phyloP scores from a whole-genome alignment of 2,113 vertebrate genomes.

The Thalassarche chlororhynchos region DNA sequence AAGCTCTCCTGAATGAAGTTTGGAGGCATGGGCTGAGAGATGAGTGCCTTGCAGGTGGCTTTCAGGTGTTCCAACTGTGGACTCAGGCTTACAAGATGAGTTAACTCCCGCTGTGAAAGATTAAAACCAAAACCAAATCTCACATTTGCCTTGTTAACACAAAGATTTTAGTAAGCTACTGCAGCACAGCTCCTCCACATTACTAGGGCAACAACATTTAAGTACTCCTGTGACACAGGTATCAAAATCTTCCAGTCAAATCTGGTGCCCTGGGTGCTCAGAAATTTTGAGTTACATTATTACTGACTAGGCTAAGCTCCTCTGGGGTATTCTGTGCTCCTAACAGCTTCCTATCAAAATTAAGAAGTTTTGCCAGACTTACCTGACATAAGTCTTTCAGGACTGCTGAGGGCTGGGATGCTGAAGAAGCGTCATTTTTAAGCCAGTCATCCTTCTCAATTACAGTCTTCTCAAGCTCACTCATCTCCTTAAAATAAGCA shows the following conservation, averaged over 20 bases:
- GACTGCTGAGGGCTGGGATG: slow-evolving; percentile 43
- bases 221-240: not conserved
- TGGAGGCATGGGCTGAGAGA: slow-evolving; percentile 44
- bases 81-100: slow-evolving; percentile 67
- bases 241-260: not conserved
- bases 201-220: not conserved
- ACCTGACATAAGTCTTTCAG: slow-evolving; percentile 85
- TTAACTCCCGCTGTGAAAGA: slow-evolving; percentile 71
- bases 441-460: slow-evolving; percentile 82
- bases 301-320: not conserved
- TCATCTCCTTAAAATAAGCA: slow-evolving; percentile 78
- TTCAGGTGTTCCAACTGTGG: slow-evolving; percentile 74
- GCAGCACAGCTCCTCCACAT: not conserved
- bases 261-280: not conserved
- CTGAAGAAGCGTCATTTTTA: not conserved
- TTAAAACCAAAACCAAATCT: not conserved
- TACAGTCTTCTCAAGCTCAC: slow-evolving; percentile 75
- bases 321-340: not conserved
- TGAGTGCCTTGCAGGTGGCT: slow-evolving; percentile 65
- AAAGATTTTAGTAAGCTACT: not conserved
- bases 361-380: not conserved
- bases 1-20: slow-evolving; percentile 78
- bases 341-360: not conserved
- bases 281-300: not conserved
- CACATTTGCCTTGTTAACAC: not conserved